These are phyloP conservation scores for Platysteira castanea DNA, from an alignment of 2,113 vertebrate species.

Conservation along the genomic window DNA sequence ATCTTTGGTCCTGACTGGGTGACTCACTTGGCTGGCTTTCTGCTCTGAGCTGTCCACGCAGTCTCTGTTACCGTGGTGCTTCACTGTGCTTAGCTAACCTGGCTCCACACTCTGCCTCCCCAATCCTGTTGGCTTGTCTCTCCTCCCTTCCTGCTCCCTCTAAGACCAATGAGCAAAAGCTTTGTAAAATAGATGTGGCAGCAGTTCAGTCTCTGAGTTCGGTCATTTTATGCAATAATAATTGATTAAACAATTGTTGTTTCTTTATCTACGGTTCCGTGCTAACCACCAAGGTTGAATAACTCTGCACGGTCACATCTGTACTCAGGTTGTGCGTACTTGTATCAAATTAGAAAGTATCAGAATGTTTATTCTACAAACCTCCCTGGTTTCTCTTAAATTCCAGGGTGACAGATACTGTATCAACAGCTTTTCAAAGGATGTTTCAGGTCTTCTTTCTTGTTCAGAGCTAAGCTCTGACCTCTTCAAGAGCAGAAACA, in stretches of 20 bases:
- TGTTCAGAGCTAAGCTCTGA: not conserved
- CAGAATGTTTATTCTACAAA: not conserved
- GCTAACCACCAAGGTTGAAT: not conserved
- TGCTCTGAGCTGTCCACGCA: not conserved
- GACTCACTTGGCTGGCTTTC: not conserved
- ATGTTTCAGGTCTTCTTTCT: not conserved
- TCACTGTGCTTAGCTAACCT: not conserved
- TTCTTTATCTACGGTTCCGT: not conserved
- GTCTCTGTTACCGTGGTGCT: not conserved
- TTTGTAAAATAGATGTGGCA: not conserved
- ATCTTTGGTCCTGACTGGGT: not conserved
- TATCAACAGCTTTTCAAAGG: not conserved
- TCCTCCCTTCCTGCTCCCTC: not conserved
- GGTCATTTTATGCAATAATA: not conserved
- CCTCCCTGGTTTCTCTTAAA: not conserved
- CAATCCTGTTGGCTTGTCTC: rapidly evolving
- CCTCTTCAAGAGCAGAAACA: not conserved
- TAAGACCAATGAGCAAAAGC: not conserved
- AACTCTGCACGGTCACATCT: not conserved
- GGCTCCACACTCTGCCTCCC: rapidly evolving
- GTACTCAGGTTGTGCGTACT: not conserved
- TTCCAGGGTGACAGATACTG: not conserved
- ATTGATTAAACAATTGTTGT: not conserved
- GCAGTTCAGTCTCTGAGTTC: not conserved
- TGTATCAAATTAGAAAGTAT: not conserved